phyloP scores from a whole-genome alignment of 2,888 invertebrate genomes.

The Tetranychus piercei region DNA sequence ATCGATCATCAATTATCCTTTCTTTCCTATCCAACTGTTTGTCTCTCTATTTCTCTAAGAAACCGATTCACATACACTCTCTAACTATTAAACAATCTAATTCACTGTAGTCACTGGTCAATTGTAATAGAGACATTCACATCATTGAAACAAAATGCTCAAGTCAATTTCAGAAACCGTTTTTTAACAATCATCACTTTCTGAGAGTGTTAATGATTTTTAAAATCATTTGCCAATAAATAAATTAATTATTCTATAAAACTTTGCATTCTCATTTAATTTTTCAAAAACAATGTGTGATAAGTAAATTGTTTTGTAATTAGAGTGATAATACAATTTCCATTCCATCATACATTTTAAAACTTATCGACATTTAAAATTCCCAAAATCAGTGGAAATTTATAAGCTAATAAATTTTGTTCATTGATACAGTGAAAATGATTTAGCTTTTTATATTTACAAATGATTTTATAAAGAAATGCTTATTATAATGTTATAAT shows the following conservation, averaged over 20 bases:
- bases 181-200: background rate
- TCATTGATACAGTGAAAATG: too few species aligned
- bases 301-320: too few species aligned
- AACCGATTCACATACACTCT: background rate
- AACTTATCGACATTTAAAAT: too few species aligned
- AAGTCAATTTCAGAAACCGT: background rate
- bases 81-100: background rate
- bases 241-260: background rate
- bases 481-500: too few species aligned
- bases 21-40: too few species aligned
- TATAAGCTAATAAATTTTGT: too few species aligned
- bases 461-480: too few species aligned
- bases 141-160: background rate
- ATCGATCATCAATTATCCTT: too few species aligned
- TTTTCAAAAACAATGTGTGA: background rate
- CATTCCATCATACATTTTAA: too few species aligned
- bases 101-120: background rate
- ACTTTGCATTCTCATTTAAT: background rate
- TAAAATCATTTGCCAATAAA: background rate
- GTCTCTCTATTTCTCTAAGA: background rate
- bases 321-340: too few species aligned
- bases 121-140: background rate
- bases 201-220: background rate
- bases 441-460: too few species aligned
- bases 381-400: too few species aligned